phyloP scores from a whole-genome alignment of 2,797 vertebrate species.

The Pygocentrus nattereri region DNA sequence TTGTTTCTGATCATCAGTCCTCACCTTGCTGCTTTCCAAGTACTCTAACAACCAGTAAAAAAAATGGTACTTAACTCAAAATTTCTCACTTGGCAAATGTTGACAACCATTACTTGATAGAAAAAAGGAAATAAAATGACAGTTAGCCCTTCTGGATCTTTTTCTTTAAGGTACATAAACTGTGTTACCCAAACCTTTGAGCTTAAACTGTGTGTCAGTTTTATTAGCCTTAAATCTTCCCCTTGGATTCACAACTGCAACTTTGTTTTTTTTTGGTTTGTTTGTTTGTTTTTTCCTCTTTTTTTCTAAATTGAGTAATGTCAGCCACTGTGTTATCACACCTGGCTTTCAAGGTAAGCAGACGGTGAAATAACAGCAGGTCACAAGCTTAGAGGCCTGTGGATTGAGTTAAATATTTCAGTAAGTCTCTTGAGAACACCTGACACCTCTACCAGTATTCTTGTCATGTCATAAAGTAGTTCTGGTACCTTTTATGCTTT shows the following conservation, averaged over 20 bases:
- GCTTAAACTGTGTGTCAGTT: neutral
- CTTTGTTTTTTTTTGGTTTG: too few relatives aligned
- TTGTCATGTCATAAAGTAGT: neutral
- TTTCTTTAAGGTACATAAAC: neutral
- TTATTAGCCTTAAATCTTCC: neutral
- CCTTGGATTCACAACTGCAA: neutral
- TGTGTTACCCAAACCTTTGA: neutral
- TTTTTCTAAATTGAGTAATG: constrained; percentile 14
- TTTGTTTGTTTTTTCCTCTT: too few relatives aligned
- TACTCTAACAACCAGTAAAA: neutral
- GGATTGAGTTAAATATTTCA: neutral
- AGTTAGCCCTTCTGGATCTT: neutral
- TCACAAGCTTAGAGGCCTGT: constrained; percentile 12
- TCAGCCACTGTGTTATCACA: constrained; percentile 13
- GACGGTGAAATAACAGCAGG: constrained; percentile 20
- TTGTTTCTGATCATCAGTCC: constrained; percentile 7
- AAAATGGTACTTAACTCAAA: constrained; percentile 12
- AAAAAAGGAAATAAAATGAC: neutral
- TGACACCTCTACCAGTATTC: constrained; percentile 10
- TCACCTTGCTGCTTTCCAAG: constrained; percentile 16
- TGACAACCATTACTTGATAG: neutral
- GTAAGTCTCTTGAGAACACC: neutral
- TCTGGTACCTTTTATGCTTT: too few relatives aligned
- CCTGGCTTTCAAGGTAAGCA: constrained; percentile 18
- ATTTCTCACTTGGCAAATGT: constrained; percentile 2